Evolutionary conservation across 2,113 vertebrate genomes (phyloP).

Genomic region (Lagopus muta): DNA sequence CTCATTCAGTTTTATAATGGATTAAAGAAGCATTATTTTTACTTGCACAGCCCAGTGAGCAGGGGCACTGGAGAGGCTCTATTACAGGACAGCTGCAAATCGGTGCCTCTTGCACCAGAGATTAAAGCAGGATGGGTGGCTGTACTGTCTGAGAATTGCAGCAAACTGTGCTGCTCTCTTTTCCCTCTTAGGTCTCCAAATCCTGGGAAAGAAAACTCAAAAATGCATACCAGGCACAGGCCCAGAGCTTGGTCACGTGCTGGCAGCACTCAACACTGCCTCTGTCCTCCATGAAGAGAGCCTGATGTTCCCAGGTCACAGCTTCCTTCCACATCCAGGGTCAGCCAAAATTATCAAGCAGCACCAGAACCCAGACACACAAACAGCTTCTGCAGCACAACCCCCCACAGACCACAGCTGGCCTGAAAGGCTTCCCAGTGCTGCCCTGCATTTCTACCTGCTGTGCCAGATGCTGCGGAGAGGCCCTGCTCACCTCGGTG

Average conservation of each 20-base stretch:
- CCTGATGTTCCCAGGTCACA: background rate
- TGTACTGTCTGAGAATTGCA: background rate
- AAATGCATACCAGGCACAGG: rapidly evolving
- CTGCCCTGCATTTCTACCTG: rapidly evolving
- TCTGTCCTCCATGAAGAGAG: background rate
- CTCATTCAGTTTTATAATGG: background rate
- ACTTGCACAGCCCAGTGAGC: background rate
- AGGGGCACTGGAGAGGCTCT: background rate
- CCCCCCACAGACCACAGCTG: rapidly evolving
- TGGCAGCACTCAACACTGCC: rapidly evolving
- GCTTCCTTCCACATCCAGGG: background rate
- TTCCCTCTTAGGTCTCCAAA: background rate
- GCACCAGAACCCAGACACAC: background rate
- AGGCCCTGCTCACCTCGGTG: background rate
- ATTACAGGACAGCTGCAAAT: background rate
- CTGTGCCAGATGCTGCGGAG: rapidly evolving
- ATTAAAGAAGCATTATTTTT: background rate
- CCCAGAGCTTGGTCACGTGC: rapidly evolving
- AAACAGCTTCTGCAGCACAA: background rate
- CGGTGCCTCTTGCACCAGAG: background rate
- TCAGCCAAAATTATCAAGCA: conserved; percentile 32
- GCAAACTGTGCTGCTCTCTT: background rate
- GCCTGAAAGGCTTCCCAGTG: background rate
- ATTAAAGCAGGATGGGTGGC: background rate
- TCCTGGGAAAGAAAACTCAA: background rate